Evolutionary conservation across 23 tunicate species (phyloP).

Genomic region (Trididemnum miniatum): DNA sequence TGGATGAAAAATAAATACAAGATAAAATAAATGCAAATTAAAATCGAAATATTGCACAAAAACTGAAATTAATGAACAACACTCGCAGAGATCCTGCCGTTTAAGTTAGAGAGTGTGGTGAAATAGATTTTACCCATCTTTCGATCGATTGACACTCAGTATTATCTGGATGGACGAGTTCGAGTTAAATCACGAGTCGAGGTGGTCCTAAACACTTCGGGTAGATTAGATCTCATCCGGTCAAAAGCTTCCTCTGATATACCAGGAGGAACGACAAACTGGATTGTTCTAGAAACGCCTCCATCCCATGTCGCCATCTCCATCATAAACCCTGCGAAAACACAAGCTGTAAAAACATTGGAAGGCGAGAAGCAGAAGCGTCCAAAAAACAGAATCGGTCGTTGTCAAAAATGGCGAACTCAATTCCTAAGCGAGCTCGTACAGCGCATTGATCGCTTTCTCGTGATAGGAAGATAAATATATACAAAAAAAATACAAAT

Average conservation of each 20-base stretch:
- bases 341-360: not conserved
- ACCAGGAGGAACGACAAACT: constrained; percentile 91
- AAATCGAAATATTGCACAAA: too few species aligned
- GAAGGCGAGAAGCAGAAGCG: not conserved
- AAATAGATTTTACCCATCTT: too few species aligned
- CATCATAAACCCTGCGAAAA: constrained; percentile 86
- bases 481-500: too few species aligned
- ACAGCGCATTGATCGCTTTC: too few species aligned
- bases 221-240: constrained; percentile 62
- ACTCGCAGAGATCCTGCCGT: too few species aligned
- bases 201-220: constrained; percentile 90
- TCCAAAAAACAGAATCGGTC: not conserved
- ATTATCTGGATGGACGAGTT: constrained; percentile 2
- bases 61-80: too few species aligned
- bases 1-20: too few species aligned
- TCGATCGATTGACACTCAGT: too few species aligned
- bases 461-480: too few species aligned
- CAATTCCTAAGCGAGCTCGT: too few species aligned
- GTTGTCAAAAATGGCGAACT: not conserved
- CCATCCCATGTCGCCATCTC: constrained; percentile 99
- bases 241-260: constrained; percentile 76
- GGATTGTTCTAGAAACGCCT: constrained; percentile 86
- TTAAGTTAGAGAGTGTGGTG: too few species aligned
- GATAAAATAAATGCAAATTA: too few species aligned
- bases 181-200: constrained; percentile 72